These are phyloP conservation scores for Poecilia wingei DNA, from an alignment of 2,797 vertebrate genomes.

Conservation along the genomic window DNA sequence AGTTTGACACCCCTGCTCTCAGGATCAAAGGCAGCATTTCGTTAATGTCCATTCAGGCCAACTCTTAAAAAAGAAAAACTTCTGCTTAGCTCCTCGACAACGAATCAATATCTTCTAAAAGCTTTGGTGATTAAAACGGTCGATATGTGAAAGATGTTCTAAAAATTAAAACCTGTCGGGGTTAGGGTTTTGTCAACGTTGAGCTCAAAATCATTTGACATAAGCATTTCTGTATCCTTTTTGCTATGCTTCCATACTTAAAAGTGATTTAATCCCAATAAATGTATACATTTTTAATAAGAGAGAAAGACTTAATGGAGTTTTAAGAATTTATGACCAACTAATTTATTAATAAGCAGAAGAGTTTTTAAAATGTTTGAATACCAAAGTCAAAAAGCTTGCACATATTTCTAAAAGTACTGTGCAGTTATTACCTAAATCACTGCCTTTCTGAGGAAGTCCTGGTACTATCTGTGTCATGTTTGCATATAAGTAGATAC, in stretches of 20 bases:
- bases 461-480: background rate
- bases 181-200: background rate
- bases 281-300: background rate
- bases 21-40: background rate
- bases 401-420: background rate
- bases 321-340: constrained; percentile 7
- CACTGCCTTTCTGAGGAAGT: background rate
- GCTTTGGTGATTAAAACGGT: background rate
- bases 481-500: background rate
- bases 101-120: background rate
- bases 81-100: background rate
- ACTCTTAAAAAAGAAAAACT: background rate
- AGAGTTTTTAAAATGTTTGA: background rate
- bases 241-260: background rate
- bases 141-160: background rate
- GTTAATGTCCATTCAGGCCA: background rate
- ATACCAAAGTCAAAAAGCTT: background rate
- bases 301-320: background rate
- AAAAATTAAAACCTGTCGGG: background rate
- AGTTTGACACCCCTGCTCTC: background rate
- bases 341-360: background rate
- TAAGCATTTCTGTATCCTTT: background rate
- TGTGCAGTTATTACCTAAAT: background rate
- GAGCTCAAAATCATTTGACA: background rate
- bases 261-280: background rate